Conservation (phyloP, 2,113 vertebrate genomes). For the Aythya baeri region DNA sequence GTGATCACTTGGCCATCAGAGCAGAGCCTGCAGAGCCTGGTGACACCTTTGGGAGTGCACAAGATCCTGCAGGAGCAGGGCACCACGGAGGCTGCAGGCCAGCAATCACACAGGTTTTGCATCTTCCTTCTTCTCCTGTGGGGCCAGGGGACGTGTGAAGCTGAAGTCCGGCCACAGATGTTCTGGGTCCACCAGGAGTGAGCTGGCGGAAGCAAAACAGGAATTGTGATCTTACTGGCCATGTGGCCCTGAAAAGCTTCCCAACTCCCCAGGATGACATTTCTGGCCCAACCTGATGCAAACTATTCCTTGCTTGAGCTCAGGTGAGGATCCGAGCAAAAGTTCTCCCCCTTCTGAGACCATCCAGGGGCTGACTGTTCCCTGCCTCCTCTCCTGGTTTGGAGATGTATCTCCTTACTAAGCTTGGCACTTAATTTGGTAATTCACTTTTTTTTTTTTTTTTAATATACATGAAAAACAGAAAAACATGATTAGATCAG, state of each 20-base stretch:
- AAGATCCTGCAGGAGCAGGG: too few species aligned
- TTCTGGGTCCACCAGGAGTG: fast-evolving
- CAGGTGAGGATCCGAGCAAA: not conserved
- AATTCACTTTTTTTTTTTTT: not conserved
- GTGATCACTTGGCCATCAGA: not conserved
- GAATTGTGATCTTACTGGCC: fast-evolving
- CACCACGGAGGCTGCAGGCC: not conserved
- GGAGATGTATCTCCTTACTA: not conserved
- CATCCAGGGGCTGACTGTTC: not conserved
- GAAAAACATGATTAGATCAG: not conserved
- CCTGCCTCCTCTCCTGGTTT: not conserved
- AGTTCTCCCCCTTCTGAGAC: not conserved
- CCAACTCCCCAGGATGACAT: fast-evolving
- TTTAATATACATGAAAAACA: not conserved
- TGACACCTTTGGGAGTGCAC: not conserved
- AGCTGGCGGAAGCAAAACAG: not conserved
- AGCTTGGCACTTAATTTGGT: not conserved
- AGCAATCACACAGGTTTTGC: fast-evolving
- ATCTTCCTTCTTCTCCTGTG: not conserved
- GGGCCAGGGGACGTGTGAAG: fast-evolving
- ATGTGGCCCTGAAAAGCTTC: fast-evolving
- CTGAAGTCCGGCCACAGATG: fast-evolving
- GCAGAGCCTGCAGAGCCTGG: not conserved
- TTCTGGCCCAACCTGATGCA: fast-evolving
- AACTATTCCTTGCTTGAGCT: not conserved